Evolutionary conservation across 1,140 invertebrate genomes (phyloP), one percentile per base, ranked within the genome.

Genomic region (Lysiphlebus fabarum): DNA sequence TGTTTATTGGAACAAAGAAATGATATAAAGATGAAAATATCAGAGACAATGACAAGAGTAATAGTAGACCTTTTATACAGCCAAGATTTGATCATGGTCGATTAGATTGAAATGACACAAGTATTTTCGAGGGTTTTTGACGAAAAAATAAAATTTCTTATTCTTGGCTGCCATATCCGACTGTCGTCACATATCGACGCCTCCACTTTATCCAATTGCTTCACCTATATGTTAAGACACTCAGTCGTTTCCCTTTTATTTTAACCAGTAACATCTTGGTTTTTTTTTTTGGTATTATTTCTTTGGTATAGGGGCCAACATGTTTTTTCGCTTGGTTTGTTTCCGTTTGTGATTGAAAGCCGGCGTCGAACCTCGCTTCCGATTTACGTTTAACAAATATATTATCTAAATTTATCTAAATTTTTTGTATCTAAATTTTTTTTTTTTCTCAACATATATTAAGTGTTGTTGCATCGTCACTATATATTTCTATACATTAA

Each of bases 301-400:
- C 9, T 7, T 9, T 10, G 33, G 47, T 17, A 26, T 47, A 60
- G 58, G 58, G 57, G 63, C 64, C 66, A 68, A 74, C 72, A 74
- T 63, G 71, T 74, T 73, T 74, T 74, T 74, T 74, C 72, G 71
- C 71, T 74, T 70, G 12, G 63, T 61, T 68, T 66, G 66, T 70
- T 74, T 74, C 71, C 72, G 71, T 64, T 48, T 49, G 47, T 49
- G 47, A 49, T 56, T 34, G 66, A 69, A 64, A 57, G 51, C 56
- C 62, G 63, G 64, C 66, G 64, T 71, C 61, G 63, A 67, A 38
- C 38, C 64, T 65, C 67, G 64, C 62, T 74, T 73, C 71, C 71
- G 72, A 67, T 58, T 58, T 41, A 60, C 60, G 59, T 61, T 47
- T 62, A 26, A 26, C 17, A 26, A 26, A 26, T 26, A 26, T 26